Percentiles rank a stretch among this genome's conserved stretches.
phyloP scores from a whole-genome alignment of 2,888 invertebrate species.

The Loripinus fragilis region DNA sequence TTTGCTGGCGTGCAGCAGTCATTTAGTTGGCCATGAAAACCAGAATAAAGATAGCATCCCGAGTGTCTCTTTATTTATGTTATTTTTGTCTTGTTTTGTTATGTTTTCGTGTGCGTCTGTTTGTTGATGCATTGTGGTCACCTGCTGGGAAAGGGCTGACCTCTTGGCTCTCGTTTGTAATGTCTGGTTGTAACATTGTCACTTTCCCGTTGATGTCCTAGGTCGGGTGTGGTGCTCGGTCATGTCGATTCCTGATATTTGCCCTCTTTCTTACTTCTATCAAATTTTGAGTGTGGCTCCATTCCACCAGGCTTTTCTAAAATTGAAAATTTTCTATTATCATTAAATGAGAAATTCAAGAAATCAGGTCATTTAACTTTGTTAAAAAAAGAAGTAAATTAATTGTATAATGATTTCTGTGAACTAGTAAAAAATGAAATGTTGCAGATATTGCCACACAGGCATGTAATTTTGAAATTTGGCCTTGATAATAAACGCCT shows the following conservation, averaged over 20 bases:
- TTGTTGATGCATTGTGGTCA: too few species aligned
- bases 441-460: neutral
- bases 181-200: too few species aligned
- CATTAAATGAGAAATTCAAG: constrained; percentile 12
- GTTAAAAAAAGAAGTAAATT: neutral
- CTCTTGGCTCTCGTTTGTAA: too few species aligned
- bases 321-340: neutral
- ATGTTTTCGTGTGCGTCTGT: too few species aligned
- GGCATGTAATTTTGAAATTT: neutral
- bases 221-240: too few species aligned
- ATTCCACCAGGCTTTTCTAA: constrained; percentile 8
- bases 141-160: too few species aligned
- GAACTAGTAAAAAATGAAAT: neutral
- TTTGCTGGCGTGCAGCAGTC: constrained; percentile 1
- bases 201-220: too few species aligned
- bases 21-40: neutral
- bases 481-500: too few species aligned
- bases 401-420: constrained; percentile 1
- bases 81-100: too few species aligned
- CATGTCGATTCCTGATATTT: too few species aligned
- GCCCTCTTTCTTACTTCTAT: too few species aligned
- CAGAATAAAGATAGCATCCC: neutral
- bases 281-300: neutral
- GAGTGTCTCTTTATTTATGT: neutral
- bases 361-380: neutral